Evolutionary conservation across 1,140 invertebrate genomes (phyloP).

Genomic region (Brachionus plicatilis): DNA sequence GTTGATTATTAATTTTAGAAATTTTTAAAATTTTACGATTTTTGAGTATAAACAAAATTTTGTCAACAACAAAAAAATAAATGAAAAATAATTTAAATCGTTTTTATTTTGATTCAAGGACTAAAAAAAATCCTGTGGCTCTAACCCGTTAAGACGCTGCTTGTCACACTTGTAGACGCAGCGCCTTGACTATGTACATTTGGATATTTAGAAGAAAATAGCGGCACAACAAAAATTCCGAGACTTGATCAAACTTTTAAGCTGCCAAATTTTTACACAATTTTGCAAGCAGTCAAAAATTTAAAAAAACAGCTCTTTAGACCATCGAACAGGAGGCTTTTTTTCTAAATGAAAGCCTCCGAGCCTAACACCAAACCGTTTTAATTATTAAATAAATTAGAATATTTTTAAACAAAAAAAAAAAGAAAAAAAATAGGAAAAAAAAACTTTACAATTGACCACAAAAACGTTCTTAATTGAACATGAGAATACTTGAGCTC

Average conservation of each 20-base stretch:
- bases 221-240: neutral
- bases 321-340: neutral
- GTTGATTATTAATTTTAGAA: neutral
- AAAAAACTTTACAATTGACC: neutral
- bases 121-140: neutral
- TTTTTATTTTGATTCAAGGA: neutral
- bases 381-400: neutral
- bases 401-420: neutral
- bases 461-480: neutral
- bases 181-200: neutral
- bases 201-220: neutral
- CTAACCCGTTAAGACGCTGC: neutral
- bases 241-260: neutral
- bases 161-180: neutral
- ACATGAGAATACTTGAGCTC: conserved; percentile 39
- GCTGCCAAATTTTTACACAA: neutral
- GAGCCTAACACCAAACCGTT: neutral
- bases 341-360: neutral
- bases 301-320: neutral
- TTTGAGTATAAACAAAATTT: neutral
- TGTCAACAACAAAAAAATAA: neutral
- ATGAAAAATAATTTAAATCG: neutral
- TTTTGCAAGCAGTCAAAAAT: neutral
- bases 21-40: neutral
- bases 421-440: neutral